A percentile compares a stretch with the other conserved stretches of the same genome.
These are phyloP conservation scores for Dysidea cf. avara DNA, from an alignment of 37 sponge, comb jelly and placozoan species.

Conservation along the genomic window DNA sequence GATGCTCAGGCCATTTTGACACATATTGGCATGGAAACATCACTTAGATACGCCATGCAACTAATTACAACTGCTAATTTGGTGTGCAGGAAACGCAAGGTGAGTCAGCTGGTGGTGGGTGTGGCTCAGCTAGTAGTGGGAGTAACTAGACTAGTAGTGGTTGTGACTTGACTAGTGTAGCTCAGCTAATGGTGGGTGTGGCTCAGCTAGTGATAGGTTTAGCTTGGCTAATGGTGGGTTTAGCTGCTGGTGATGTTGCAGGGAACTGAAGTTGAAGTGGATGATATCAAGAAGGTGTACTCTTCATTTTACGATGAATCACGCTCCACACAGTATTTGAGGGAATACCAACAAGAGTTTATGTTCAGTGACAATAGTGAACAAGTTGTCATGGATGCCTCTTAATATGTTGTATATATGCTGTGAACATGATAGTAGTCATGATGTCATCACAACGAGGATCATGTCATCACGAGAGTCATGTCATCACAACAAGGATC, in stretches of 20 bases:
- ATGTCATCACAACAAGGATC: too few relatives aligned
- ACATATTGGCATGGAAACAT: constrained; percentile 90
- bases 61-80: constrained; percentile 93
- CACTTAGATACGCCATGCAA: constrained; percentile 95
- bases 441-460: too few relatives aligned
- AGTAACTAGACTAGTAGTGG: not conserved
- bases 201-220: not conserved
- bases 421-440: too few relatives aligned
- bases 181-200: too few relatives aligned
- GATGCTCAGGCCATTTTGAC: constrained; percentile 92
- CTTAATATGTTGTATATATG: too few relatives aligned
- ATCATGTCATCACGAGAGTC: too few relatives aligned
- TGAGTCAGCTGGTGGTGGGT: too few relatives aligned
- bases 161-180: too few relatives aligned
- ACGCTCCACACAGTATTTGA: constrained; percentile 91
- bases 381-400: too few relatives aligned
- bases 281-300: constrained; percentile 95
- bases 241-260: too few relatives aligned
- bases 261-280: constrained; percentile 92
- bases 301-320: constrained; percentile 92
- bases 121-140: not conserved
- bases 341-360: constrained; percentile 62
- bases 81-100: constrained; percentile 92
- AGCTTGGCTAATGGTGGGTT: not conserved
- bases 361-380: constrained; percentile 35